Evolutionary conservation across 2,113 vertebrate genomes (phyloP).

Genomic region (Perccottus glenii): DNA sequence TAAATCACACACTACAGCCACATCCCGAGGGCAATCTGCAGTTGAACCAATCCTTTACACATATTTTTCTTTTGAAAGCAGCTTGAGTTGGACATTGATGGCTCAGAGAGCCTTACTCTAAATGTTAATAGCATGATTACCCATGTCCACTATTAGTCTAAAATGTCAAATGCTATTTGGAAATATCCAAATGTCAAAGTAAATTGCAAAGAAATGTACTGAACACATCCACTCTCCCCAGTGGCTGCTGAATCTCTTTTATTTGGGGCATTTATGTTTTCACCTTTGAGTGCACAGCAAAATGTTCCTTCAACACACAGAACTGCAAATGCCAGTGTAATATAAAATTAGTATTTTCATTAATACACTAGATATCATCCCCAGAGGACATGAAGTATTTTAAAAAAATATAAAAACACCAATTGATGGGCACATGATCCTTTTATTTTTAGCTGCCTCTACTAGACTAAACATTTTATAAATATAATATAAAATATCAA

Average conservation of each 20-base stretch:
- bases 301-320: neutral
- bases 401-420: neutral
- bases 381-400: neutral
- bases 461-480: neutral
- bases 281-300: neutral
- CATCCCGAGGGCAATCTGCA: neutral
- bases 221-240: neutral
- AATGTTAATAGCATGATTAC: constrained; percentile 14
- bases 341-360: neutral
- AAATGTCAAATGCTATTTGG: constrained; percentile 10
- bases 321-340: neutral
- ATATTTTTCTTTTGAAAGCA: neutral
- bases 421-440: neutral
- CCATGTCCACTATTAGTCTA: neutral
- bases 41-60: neutral
- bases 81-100: constrained; percentile 1
- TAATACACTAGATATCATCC: neutral
- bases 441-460: neutral
- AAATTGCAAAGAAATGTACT: constrained; percentile 6
- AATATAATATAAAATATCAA: too few species aligned
- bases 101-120: constrained; percentile 2
- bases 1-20: neutral
- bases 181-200: constrained; percentile 1
- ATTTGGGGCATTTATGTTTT: neutral
- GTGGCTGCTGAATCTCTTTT: neutral